Evolutionary conservation across 23 tunicate species (phyloP).

Genomic region (Phallusia fumigata): DNA sequence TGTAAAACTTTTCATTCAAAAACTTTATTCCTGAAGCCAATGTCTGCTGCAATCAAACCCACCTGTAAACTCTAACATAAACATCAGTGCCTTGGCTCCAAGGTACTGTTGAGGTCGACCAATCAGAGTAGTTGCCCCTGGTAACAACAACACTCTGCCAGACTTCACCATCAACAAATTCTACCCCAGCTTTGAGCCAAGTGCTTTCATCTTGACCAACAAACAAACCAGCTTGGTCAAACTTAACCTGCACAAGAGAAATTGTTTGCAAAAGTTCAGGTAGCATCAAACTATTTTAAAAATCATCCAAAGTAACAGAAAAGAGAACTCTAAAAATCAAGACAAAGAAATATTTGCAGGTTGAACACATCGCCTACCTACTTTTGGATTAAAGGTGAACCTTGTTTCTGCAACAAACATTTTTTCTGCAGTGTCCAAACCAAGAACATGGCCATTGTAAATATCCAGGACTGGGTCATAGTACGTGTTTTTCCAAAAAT

Average conservation of each 20-base stretch:
- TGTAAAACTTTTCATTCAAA: too few relatives aligned
- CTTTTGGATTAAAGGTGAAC: conserved; percentile 58
- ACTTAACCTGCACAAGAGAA: conserved; percentile 46
- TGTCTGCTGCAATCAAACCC: too few relatives aligned
- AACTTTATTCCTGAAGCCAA: neutral
- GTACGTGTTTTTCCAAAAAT: conserved; percentile 89
- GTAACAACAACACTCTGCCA: conserved; percentile 92
- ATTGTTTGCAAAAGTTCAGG: neutral
- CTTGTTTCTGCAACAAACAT: conserved; percentile 76
- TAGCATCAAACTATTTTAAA: too few relatives aligned
- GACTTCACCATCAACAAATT: conserved; percentile 64
- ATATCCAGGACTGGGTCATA: conserved; percentile 72
- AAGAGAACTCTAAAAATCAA: too few relatives aligned
- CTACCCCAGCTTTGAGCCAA: conserved; percentile 89
- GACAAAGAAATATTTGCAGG: too few relatives aligned
- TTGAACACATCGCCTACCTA: conserved; percentile 12
- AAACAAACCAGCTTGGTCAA: conserved; percentile 86
- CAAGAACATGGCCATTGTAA: conserved; percentile 83
- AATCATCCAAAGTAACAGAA: too few relatives aligned
- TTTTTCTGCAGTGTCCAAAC: conserved; percentile 61
- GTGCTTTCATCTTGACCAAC: conserved; percentile 79
- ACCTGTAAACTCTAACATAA: conserved; percentile 71
- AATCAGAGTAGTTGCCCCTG: conserved; percentile 77
- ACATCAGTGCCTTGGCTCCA: conserved; percentile 70
- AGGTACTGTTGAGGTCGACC: conserved; percentile 81